Evolutionary conservation across 2,797 vertebrate species (phyloP), one percentile per base, ranked within the genome.

Genomic region (Halcyon badia): DNA sequence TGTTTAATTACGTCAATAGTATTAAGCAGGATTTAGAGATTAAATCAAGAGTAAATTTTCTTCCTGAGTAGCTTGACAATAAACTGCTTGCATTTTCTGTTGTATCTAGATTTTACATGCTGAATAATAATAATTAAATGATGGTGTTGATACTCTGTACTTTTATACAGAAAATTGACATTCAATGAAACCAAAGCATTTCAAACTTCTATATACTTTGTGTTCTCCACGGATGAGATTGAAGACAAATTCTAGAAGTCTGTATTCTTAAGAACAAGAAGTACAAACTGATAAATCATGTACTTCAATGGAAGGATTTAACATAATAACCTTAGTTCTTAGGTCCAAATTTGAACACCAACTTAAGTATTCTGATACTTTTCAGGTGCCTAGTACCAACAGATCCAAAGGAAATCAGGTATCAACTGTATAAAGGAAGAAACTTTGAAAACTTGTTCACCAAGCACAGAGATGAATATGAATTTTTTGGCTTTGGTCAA

Each of bases 31-130:
- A 77, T 90, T 91, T 89, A 85, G 73, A 96, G 80, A 95, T 96
- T 89, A 93, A 95, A 95, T 94, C 64, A 80, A 71, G 73, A 87
- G 30, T 72, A 92, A 88, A 82, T 92, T 88, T 96, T 95, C 87
- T 91, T 83, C 89, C 84, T 88, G 72, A 91, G 69, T 49, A 85
- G 73, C 84, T 82, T 93, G 66, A 93, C 71, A 89, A 83, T 78
- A 81, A 95, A 60, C 54, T 62, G 28, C 22, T 77, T 66, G 39
- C 9, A 13, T 44, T 84, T 94, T 77, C 42, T 80, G 5, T 75
- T 82, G 21, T 81, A 51, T 77, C 25, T 87, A 51, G 41, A 71
- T 87, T 85, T 88, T 65, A 61, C 35, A 75, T 68, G 39, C n/a
- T 37, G 37, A 93, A 80, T 82, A 91, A 78, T 85, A 89, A 84